phyloP scores from a whole-genome alignment of 2,797 vertebrate species.

The Leuciscus waleckii region DNA sequence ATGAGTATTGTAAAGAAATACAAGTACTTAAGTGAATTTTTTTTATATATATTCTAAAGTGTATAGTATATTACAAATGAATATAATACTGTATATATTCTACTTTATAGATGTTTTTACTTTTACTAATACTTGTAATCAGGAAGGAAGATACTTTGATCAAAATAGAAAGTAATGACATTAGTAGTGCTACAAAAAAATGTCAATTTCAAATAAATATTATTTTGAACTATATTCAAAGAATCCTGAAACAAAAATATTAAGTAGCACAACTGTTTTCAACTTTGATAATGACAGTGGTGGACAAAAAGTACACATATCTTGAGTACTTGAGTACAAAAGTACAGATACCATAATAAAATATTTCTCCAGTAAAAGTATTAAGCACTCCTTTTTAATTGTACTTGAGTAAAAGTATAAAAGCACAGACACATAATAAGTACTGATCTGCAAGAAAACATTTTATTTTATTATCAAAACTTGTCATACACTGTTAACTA shows the following conservation, averaged over 20 bases:
- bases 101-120: neutral
- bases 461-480: too few relatives aligned
- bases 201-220: neutral
- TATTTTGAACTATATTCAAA: neutral
- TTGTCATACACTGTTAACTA: too few relatives aligned
- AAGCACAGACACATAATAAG: too few relatives aligned
- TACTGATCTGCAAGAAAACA: too few relatives aligned
- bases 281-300: too few relatives aligned
- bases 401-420: too few relatives aligned
- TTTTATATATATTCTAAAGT: neutral
- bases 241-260: neutral
- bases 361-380: too few relatives aligned
- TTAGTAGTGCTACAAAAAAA: too few relatives aligned
- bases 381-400: too few relatives aligned
- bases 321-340: too few relatives aligned
- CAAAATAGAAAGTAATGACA: neutral
- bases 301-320: too few relatives aligned
- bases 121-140: neutral
- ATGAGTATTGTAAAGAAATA: slow-evolving; percentile 3
- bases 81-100: neutral
- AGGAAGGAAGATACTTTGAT: neutral
- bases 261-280: neutral
- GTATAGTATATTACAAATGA: neutral
- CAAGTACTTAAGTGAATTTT: neutral
- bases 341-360: too few relatives aligned